Percentiles rank a stretch among this genome's conserved stretches.
These are phyloP conservation scores for pig (Sus scrofa) DNA, from an alignment of 2,113 vertebrate species.

Conservation along the genomic window T2T-Sscrofa CM000827.6:96685001-96685500, in stretches of 20 bases:
- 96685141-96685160: neutral
- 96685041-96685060: neutral
- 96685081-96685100: neutral
- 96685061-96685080: neutral
- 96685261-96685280: no score
- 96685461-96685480: neutral
- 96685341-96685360: no score
- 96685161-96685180: neutral
- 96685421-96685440: neutral
- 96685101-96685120: neutral
- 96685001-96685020: neutral
- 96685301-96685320: no score
- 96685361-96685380: no score
- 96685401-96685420: no score
- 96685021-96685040: neutral
- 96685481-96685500: neutral
- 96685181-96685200: neutral
- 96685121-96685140: neutral
- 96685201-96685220: no score
- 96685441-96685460: conserved; percentile 17
- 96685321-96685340: no score
- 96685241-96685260: no score
- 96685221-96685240: no score
- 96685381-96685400: no score
- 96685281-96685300: no score